Conservation (phyloP, 2,797 vertebrate genomes). For the Scolopax rusticola region DNA sequence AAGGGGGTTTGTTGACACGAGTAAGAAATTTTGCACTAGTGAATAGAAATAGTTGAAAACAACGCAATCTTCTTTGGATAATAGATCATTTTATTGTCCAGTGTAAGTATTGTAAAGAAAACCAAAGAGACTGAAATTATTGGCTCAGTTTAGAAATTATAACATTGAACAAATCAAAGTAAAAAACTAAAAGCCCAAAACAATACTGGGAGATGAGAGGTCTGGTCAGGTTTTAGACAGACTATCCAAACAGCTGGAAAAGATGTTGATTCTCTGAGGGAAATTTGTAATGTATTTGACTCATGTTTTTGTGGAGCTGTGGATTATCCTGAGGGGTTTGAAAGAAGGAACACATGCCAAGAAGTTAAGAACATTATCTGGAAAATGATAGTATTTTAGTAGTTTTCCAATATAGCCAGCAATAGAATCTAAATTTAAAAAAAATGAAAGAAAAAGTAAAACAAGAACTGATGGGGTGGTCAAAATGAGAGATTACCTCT, state of each 20-base stretch:
- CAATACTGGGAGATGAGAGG: constrained; percentile 79
- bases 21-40: constrained; percentile 41
- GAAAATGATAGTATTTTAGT: constrained; percentile 78
- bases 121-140: constrained; percentile 67
- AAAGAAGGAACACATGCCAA: constrained; percentile 74
- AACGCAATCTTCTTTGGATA: constrained; percentile 47
- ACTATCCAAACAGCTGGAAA: constrained; percentile 84
- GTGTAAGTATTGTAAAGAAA: constrained; percentile 71
- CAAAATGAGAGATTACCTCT: not conserved
- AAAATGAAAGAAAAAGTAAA: not conserved
- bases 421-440: constrained; percentile 54
- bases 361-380: constrained; percentile 83
- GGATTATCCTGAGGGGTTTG: constrained; percentile 77
- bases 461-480: not conserved
- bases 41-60: constrained; percentile 60
- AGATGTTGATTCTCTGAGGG: constrained; percentile 81
- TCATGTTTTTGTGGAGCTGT: constrained; percentile 67
- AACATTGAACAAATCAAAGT: constrained; percentile 80
- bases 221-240: constrained; percentile 79
- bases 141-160: constrained; percentile 75
- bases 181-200: constrained; percentile 79
- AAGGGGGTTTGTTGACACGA: constrained; percentile 33
- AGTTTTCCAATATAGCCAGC: constrained; percentile 75
- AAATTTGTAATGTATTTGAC: constrained; percentile 82
- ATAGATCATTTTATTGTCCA: constrained; percentile 48